These are phyloP conservation scores for Brachionus plicatilis DNA, from an alignment of 1,140 invertebrate genomes.

Conservation along the genomic window DNA sequence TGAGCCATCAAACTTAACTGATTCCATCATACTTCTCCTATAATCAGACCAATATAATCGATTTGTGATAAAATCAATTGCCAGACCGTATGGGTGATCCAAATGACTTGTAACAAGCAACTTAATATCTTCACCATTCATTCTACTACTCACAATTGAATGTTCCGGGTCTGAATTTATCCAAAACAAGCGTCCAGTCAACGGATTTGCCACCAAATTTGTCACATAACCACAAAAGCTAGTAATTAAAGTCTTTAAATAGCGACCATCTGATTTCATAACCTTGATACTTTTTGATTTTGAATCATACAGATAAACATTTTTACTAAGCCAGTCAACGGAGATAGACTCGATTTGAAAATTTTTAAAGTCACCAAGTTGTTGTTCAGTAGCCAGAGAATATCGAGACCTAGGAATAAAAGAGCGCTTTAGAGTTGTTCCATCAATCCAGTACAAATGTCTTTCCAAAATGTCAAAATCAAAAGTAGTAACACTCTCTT, in stretches of 20 bases:
- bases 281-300: slow-evolving; percentile 50
- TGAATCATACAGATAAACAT: slow-evolving; percentile 87
- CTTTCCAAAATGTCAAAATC: not conserved
- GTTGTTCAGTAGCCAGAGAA: not conserved
- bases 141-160: slow-evolving; percentile 81
- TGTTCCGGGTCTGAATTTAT: slow-evolving; percentile 41
- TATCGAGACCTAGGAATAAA: not conserved
- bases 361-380: not conserved
- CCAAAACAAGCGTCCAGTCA: slow-evolving; percentile 6
- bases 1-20: slow-evolving; percentile 74
- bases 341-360: slow-evolving; percentile 72
- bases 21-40: slow-evolving; percentile 84
- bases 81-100: slow-evolving; percentile 73
- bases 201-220: not conserved
- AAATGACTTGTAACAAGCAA: slow-evolving; percentile 72
- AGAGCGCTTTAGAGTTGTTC: not conserved
- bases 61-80: slow-evolving; percentile 49
- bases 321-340: slow-evolving; percentile 93
- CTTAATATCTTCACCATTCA: slow-evolving; percentile 81
- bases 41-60: slow-evolving; percentile 89
- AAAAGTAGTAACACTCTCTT: not conserved
- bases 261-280: slow-evolving; percentile 9
- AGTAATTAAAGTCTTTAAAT: slow-evolving; percentile 39
- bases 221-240: not conserved
- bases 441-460: slow-evolving; percentile 9